phyloP scores from a whole-genome alignment of 2,113 vertebrate species.

The Bos javanicus region DNA sequence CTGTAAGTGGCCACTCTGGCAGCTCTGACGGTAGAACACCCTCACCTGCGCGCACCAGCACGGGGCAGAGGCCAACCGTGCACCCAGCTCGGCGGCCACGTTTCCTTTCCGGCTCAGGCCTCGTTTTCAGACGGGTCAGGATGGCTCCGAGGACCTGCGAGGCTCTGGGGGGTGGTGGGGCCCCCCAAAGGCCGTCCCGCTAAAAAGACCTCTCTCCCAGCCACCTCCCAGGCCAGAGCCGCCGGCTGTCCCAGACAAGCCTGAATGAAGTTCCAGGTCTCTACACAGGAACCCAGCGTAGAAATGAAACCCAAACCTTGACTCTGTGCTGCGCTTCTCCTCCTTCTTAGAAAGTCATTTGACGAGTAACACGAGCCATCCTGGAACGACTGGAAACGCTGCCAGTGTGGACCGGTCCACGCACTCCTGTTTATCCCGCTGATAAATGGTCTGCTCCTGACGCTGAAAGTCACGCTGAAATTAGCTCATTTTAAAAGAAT shows the following conservation, averaged over 20 bases:
- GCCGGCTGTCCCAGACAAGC: rapidly evolving
- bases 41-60: rapidly evolving
- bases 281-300: neutral
- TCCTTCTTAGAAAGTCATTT: neutral
- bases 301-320: neutral
- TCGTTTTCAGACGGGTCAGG: rapidly evolving
- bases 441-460: neutral
- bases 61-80: rapidly evolving
- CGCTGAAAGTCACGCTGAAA: neutral
- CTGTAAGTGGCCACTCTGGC: rapidly evolving
- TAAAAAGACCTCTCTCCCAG: rapidly evolving
- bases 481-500: neutral
- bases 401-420: neutral
- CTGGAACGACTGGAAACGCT: rapidly evolving
- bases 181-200: rapidly evolving
- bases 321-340: neutral
- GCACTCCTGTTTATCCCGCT: neutral
- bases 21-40: rapidly evolving
- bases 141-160: rapidly evolving
- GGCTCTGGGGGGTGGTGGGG: neutral
- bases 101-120: neutral
- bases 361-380: neutral
- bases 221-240: rapidly evolving
- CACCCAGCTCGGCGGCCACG: rapidly evolving
- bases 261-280: neutral